A percentile compares a stretch with the other conserved stretches of the same genome.
phyloP scores from a whole-genome alignment of 2,797 vertebrate genomes.

The Hoplostethus atlanticus region DNA sequence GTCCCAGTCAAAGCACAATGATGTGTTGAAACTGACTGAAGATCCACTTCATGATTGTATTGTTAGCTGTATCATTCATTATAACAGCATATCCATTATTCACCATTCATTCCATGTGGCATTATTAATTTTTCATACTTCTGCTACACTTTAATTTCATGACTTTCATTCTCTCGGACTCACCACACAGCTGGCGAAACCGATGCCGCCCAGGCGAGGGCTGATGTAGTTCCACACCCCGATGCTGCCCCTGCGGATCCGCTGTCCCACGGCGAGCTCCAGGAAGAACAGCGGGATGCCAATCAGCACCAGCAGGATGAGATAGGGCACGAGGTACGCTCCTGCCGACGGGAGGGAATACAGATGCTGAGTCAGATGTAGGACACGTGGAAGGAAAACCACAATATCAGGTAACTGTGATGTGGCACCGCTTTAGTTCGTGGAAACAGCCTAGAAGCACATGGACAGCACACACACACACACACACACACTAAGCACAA shows the following conservation, averaged over 20 bases:
- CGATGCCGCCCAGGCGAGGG: conserved; percentile 95
- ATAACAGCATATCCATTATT: too few relatives aligned
- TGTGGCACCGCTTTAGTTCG: conserved; percentile 9
- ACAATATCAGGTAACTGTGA: conserved; percentile 24
- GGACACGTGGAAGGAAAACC: not conserved
- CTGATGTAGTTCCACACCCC: conserved; percentile 99
- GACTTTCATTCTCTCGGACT: conserved; percentile 68
- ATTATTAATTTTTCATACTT: not conserved
- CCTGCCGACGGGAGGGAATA: conserved; percentile 78
- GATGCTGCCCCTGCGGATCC: conserved; percentile 96
- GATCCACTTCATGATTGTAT: too few relatives aligned
- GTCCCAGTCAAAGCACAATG: too few relatives aligned
- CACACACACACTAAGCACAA: conserved; percentile 2
- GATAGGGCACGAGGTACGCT: conserved; percentile 96
- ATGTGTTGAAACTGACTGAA: too few relatives aligned
- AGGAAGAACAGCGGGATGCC: conserved; percentile 98
- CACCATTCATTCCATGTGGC: too few relatives aligned
- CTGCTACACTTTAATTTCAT: not conserved
- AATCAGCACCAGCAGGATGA: conserved; percentile 92
- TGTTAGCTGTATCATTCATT: too few relatives aligned
- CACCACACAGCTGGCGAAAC: conserved; percentile 96
- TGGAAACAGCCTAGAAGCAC: not conserved
- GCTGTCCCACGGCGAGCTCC: conserved; percentile 97
- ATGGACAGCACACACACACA: not conserved
- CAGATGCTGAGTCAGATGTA: not conserved